phyloP scores from a whole-genome alignment of 2,888 invertebrate species.

The Hoplodrina ambigua region DNA sequence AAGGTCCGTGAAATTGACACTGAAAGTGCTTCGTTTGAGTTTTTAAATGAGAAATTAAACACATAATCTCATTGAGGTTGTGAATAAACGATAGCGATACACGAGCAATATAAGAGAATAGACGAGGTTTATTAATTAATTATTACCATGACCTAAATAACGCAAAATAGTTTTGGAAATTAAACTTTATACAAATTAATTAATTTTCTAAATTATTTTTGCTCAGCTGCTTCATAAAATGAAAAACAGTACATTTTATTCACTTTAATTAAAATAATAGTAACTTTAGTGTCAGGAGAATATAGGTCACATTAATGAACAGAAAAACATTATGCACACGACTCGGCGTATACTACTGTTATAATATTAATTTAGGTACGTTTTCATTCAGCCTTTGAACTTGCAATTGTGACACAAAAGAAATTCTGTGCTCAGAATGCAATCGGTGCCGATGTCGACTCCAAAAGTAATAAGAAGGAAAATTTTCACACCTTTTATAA shows the following conservation, averaged over 20 bases:
- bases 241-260: slow-evolving; percentile 2
- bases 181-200: neutral
- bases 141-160: too few relatives aligned
- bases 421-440: slow-evolving; percentile 1
- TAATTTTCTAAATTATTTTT: too few relatives aligned
- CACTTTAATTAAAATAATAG: slow-evolving; percentile 5
- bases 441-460: too few relatives aligned
- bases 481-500: neutral
- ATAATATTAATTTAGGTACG: slow-evolving; percentile 5
- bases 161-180: too few relatives aligned
- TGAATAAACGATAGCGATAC: too few relatives aligned
- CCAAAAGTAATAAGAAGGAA: neutral
- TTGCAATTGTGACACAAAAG: neutral
- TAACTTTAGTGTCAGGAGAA: slow-evolving; percentile 9
- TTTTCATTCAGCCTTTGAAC: slow-evolving; percentile 4
- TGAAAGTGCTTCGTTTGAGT: too few relatives aligned
- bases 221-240: neutral
- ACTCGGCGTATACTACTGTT: neutral
- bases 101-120: too few relatives aligned
- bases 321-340: slow-evolving; percentile 16
- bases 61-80: too few relatives aligned
- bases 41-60: too few relatives aligned
- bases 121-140: too few relatives aligned
- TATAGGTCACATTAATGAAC: slow-evolving; percentile 28
- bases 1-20: too few relatives aligned